phyloP scores from a whole-genome alignment of 2,888 invertebrate species.

The Aporophyla lueneburgensis region DNA sequence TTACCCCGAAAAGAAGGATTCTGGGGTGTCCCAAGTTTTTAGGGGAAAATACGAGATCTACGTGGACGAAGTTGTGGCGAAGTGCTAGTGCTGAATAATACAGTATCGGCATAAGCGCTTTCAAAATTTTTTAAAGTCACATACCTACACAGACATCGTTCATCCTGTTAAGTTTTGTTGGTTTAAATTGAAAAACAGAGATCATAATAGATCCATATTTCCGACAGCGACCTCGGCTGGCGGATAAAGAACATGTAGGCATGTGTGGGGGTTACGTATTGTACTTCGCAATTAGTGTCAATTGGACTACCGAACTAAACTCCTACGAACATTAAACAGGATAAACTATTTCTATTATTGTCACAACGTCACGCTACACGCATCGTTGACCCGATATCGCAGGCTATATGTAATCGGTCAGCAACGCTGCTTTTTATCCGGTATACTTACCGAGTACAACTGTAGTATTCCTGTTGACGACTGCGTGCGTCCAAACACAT shows the following conservation, averaged over 20 bases:
- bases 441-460: not conserved
- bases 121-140: not conserved
- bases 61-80: no score
- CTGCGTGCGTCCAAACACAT: not conserved
- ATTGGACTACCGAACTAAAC: constrained; percentile 34
- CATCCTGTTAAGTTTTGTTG: constrained; percentile 8
- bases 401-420: not conserved
- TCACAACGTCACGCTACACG: constrained; percentile 3
- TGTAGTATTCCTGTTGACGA: not conserved
- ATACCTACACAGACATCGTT: not conserved
- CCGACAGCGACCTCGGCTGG: constrained; percentile 16
- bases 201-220: not conserved
- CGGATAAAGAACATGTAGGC: not conserved
- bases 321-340: constrained; percentile 33
- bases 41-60: no score
- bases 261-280: constrained; percentile 14
- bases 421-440: not conserved
- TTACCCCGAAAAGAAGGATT: no score
- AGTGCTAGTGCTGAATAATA: not conserved
- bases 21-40: no score
- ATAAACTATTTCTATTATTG: constrained; percentile 28
- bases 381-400: not conserved
- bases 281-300: constrained; percentile 43
- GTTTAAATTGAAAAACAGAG: constrained; percentile 11
- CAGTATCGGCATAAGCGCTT: not conserved